Evolutionary conservation across 2,888 invertebrate species (phyloP).

Genomic region (Synergus gifuensis): DNA sequence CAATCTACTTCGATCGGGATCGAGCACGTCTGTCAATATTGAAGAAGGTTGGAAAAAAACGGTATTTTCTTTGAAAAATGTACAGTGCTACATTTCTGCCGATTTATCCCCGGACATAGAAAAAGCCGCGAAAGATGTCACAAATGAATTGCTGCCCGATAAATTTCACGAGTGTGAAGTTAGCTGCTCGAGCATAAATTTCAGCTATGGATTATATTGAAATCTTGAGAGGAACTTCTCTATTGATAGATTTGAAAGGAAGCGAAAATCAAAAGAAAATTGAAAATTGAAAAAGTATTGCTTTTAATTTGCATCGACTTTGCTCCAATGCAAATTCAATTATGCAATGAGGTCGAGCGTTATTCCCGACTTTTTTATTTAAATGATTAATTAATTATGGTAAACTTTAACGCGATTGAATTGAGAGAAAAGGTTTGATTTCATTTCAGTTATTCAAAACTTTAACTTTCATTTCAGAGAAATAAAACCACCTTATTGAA

Average conservation of each 20-base stretch:
- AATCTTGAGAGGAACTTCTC: not conserved
- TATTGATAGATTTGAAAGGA: not conserved
- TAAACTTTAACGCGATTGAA: not conserved
- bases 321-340: not conserved
- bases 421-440: not conserved
- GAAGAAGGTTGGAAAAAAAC: too few species aligned
- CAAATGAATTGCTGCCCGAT: not conserved
- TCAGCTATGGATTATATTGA: not conserved
- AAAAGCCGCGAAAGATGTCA: too few species aligned
- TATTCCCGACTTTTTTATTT: not conserved
- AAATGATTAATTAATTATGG: slow-evolving; percentile 5
- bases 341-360: slow-evolving; percentile 16
- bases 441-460: not conserved
- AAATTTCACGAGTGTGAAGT: not conserved
- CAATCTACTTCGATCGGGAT: too few species aligned
- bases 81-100: too few species aligned
- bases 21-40: too few species aligned
- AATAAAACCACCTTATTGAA: not conserved
- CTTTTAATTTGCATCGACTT: not conserved
- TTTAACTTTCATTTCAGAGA: not conserved
- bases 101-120: too few species aligned
- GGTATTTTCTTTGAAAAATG: too few species aligned
- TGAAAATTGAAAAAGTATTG: not conserved
- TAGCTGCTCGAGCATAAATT: not conserved
- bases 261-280: not conserved